A percentile compares a stretch with the other conserved stretches of the same genome.
These are phyloP conservation scores for Cyprinodon tularosa DNA, from an alignment of 2,113 vertebrate genomes.

Conservation along the genomic window DNA sequence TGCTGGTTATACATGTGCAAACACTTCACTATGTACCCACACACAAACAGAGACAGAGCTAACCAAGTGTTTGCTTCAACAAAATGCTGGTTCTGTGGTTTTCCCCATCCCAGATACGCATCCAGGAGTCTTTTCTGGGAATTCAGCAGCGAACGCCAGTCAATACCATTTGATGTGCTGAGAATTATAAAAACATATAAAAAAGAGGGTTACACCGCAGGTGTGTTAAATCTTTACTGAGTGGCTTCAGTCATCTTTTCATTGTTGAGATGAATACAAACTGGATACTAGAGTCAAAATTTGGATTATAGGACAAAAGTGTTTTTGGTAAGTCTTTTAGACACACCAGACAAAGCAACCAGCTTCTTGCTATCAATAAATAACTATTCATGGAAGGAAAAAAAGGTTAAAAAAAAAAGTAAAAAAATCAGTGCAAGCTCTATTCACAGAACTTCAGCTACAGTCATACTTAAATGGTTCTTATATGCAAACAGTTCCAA, in stretches of 20 bases:
- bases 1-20: background rate
- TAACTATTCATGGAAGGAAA: conserved; percentile 34
- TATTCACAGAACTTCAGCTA: conserved; percentile 45
- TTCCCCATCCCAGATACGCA: conserved; percentile 3
- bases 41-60: conserved; percentile 18
- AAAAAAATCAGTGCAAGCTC: conserved; percentile 32
- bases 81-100: conserved; percentile 39
- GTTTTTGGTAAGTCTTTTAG: background rate
- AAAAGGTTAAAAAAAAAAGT: conserved; percentile 11
- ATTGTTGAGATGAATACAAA: background rate
- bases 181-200: background rate
- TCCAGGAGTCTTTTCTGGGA: background rate
- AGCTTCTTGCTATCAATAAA: conserved; percentile 51
- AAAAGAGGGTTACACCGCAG: conserved; percentile 23
- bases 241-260: background rate
- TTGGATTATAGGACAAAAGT: background rate
- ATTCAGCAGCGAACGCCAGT: conserved; percentile 2
- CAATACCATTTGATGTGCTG: conserved; percentile 3
- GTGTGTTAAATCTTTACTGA: conserved; percentile 16
- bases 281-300: background rate
- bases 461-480: conserved; percentile 19
- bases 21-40: conserved; percentile 6
- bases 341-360: conserved; percentile 41
- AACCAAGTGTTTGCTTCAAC: conserved; percentile 15
- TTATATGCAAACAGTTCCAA: background rate